Base-by-base conservation (phyloP, 2,797 vertebrate genomes). In the Sciurus vulgaris region DNA sequence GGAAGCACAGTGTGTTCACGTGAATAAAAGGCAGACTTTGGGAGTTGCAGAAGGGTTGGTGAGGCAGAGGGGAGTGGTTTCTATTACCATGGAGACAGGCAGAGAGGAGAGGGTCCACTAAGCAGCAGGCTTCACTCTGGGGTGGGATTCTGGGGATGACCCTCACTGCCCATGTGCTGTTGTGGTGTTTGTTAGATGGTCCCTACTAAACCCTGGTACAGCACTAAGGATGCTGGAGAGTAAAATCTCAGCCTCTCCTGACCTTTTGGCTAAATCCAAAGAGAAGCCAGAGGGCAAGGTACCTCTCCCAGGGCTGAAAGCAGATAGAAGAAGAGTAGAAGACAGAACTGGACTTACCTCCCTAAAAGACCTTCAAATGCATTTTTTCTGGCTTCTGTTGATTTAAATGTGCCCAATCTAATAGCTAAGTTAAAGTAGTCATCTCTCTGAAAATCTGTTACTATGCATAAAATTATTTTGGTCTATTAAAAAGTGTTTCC, bases 381-480 rank as follows among this genome's bases (percentile, higher is more conserved):
- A 13, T 73, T 85, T 94, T 73, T 82, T 0, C 30, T 69, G 63
- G 35, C 17, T 90, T 76, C 7, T 85, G 2, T 65, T 93, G 77
- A 81, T 63, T 89, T 67, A 76, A 79, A 33, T 78, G 26, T 91
- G 59, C 65, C 65, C 11, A 28, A 24, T 28, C 28, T 87, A 84
- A 74, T n/a, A 54, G 18, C 76, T 61, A 41, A 77, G 2, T 41
- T 65, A 47, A 94, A 77, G 61, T 81, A 51, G 54, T 89, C 49
- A 35, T 61, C 30, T 69, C 35, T 74, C 49, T 79, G 47, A 84
- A 95, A 93, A 67, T 63, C 24, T 86, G 0, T 67, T 70, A 61
- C 30, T 70, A 63, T 22, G 33, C 61, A 54, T 26, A 69, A 69
- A 96, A 81, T 89, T 63, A 84, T 76, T 94, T 89, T n/a, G 7